A percentile compares a stretch with the other conserved stretches of the same genome.
phyloP scores from a whole-genome alignment of 2,797 vertebrate species.

The Odontamblyopus lacepedii region DNA sequence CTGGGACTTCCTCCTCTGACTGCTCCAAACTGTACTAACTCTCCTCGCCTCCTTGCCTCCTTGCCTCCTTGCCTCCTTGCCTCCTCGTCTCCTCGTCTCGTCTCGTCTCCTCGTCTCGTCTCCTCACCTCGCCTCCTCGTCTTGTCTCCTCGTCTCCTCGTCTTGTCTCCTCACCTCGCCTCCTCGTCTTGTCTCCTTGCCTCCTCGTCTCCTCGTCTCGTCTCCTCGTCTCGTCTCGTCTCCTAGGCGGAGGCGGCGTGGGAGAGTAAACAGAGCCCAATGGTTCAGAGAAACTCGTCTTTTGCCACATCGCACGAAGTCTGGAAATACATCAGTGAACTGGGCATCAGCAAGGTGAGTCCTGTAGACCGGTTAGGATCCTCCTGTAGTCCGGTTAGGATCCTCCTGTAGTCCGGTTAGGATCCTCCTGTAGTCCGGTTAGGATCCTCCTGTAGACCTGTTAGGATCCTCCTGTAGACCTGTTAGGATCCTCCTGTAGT shows the following conservation, averaged over 20 bases:
- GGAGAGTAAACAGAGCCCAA: slow-evolving; percentile 93
- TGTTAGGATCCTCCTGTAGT: too few relatives aligned
- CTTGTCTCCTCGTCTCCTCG: not conserved
- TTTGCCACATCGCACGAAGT: slow-evolving; percentile 96
- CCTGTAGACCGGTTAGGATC: not conserved
- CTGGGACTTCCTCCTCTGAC: too few relatives aligned
- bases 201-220: too few relatives aligned
- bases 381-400: too few relatives aligned
- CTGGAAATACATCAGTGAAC: slow-evolving; percentile 97
- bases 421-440: too few relatives aligned
- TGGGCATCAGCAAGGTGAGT: slow-evolving; percentile 96
- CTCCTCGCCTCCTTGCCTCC: too few relatives aligned
- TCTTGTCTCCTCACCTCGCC: not conserved
- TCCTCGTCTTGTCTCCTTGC: not conserved
- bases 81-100: not conserved
- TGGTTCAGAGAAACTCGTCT: slow-evolving; percentile 96
- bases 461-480: not conserved
- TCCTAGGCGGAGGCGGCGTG: slow-evolving; percentile 87
- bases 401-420: too few relatives aligned
- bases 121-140: not conserved
- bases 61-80: not conserved
- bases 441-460: too few relatives aligned
- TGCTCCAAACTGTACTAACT: too few relatives aligned
- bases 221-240: not conserved
- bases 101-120: not conserved